Evolutionary conservation across 2,797 vertebrate species (phyloP).

Genomic region (Hybognathus amarus): DNA sequence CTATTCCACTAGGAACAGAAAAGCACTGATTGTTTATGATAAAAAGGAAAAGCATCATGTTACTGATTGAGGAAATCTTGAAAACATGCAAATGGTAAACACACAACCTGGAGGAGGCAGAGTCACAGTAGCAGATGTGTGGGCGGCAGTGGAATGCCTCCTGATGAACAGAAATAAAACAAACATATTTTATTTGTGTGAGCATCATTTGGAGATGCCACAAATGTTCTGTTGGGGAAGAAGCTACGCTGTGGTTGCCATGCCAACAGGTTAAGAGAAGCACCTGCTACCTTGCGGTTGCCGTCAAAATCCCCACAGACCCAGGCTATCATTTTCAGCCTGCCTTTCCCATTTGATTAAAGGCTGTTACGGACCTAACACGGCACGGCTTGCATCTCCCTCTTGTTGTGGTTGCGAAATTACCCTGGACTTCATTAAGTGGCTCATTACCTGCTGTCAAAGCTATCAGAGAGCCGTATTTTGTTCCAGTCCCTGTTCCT

Average conservation of each 20-base stretch:
- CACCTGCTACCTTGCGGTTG: conserved; percentile 49
- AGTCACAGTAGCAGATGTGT: conserved; percentile 42
- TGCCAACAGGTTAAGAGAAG: conserved; percentile 51
- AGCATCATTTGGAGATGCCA: conserved; percentile 10
- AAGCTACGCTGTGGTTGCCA: conserved; percentile 45
- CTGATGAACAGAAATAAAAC: conserved; percentile 34
- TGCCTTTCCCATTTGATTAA: conserved; percentile 55
- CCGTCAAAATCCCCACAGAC: conserved; percentile 36
- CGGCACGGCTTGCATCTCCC: conserved; percentile 16
- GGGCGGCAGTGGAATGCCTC: conserved; percentile 22
- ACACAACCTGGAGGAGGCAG: conserved; percentile 37
- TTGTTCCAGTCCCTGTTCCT: conserved; percentile 17
- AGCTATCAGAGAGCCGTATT: conserved; percentile 32
- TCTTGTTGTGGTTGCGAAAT: conserved; percentile 51
- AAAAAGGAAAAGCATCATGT: conserved; percentile 5
- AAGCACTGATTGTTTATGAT: not conserved
- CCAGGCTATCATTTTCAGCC: conserved; percentile 48
- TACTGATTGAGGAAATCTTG: conserved; percentile 29
- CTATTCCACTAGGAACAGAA: not conserved
- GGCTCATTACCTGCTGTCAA: conserved; percentile 59
- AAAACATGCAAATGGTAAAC: conserved; percentile 38
- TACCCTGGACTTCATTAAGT: conserved; percentile 58
- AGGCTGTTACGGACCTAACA: conserved; percentile 42
- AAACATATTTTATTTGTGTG: conserved; percentile 39
- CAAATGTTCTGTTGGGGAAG: conserved; percentile 27